These are phyloP conservation scores for Ranitomeya variabilis DNA, from an alignment of 2,113 vertebrate species.

Conservation along the genomic window DNA sequence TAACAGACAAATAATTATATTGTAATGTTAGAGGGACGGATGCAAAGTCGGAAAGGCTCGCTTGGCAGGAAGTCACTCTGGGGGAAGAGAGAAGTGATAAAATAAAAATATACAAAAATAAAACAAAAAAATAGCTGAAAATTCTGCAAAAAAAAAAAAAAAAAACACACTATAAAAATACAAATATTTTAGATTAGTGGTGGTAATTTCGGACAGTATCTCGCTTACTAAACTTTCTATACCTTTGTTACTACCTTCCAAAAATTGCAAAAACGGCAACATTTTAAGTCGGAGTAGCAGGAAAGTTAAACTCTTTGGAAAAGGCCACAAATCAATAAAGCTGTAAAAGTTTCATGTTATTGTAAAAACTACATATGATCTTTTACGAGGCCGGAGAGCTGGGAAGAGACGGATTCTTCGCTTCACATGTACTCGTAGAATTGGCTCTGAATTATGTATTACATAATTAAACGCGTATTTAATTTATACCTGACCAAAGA, in stretches of 20 bases:
- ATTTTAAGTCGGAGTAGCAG: slow-evolving; percentile 71
- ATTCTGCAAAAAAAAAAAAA: background rate
- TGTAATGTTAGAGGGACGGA: background rate
- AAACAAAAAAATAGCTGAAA: slow-evolving; percentile 55
- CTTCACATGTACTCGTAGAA: background rate
- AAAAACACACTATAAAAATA: slow-evolving; percentile 51
- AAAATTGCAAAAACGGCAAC: slow-evolving; percentile 72
- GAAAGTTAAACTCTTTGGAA: slow-evolving; percentile 60
- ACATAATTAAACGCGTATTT: background rate
- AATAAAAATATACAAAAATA: slow-evolving; percentile 57
- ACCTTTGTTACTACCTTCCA: slow-evolving; percentile 63
- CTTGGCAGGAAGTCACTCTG: background rate
- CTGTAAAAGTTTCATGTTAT: slow-evolving; percentile 34
- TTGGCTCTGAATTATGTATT: slow-evolving; percentile 10
- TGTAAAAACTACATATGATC: slow-evolving; percentile 47
- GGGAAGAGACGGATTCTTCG: background rate
- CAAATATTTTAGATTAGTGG: background rate
- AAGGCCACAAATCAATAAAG: slow-evolving; percentile 43
- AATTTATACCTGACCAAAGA: slow-evolving; percentile 21
- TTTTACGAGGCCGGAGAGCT: slow-evolving; percentile 31
- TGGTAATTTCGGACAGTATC: slow-evolving; percentile 67
- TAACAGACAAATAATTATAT: slow-evolving; percentile 1
- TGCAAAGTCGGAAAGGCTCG: background rate
- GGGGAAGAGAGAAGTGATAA: background rate
- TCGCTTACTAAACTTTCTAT: slow-evolving; percentile 71